Conservation (phyloP, 2,113 vertebrate genomes). For the Xiphorhynchus elegans region DNA sequence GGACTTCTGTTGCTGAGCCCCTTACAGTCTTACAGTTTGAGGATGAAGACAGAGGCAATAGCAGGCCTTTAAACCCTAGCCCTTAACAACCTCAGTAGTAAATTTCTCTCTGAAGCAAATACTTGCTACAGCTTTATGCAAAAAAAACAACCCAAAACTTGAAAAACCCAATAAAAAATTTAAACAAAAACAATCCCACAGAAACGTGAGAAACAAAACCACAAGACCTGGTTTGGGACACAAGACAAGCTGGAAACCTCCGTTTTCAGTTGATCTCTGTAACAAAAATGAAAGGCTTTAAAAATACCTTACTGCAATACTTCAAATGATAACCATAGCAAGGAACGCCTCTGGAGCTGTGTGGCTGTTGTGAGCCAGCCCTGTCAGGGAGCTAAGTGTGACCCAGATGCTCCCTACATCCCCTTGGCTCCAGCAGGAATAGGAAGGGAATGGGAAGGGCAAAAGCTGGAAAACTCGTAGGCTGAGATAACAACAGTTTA, state of each 20-base stretch:
- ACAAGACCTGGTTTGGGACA: background rate
- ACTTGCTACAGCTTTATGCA: background rate
- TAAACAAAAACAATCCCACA: background rate
- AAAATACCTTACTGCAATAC: background rate
- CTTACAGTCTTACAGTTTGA: background rate
- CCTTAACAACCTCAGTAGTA: background rate
- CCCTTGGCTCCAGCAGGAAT: accelerated
- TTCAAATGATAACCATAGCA: background rate
- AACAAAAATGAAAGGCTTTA: background rate
- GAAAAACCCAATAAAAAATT: background rate
- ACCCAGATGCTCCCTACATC: background rate
- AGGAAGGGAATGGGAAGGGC: background rate
- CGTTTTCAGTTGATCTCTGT: background rate
- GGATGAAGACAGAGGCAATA: background rate
- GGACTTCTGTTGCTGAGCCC: background rate
- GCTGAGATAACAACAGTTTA: background rate
- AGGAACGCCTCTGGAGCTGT: background rate
- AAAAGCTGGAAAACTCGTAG: background rate
- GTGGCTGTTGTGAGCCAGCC: background rate
- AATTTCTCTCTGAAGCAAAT: background rate
- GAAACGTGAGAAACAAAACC: background rate
- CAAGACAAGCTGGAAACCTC: background rate
- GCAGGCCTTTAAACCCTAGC: background rate
- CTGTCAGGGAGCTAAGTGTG: background rate
- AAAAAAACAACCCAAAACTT: background rate